phyloP scores from a whole-genome alignment of 2,113 vertebrate genomes.

The Tachuris rubrigastra region DNA sequence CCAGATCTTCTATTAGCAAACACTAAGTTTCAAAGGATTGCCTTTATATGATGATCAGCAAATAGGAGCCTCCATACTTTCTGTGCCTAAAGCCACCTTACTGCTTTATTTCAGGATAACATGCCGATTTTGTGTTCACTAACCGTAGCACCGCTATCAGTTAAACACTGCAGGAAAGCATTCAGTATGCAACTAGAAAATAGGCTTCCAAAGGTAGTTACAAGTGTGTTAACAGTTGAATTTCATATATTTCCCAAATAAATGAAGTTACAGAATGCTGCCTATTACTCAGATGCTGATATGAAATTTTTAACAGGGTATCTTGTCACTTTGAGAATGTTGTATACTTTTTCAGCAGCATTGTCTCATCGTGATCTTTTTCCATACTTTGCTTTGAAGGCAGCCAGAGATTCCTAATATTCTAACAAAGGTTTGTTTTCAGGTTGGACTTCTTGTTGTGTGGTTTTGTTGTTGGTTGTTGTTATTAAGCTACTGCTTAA shows the following conservation, averaged over 20 bases:
- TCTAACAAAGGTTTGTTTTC: slow-evolving; percentile 29
- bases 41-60: slow-evolving; percentile 72
- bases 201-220: slow-evolving; percentile 73
- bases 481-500: slow-evolving; percentile 38
- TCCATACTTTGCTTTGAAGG: slow-evolving; percentile 33
- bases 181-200: slow-evolving; percentile 65
- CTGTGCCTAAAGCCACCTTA: slow-evolving; percentile 78
- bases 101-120: slow-evolving; percentile 75
- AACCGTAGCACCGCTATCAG: slow-evolving; percentile 68
- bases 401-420: slow-evolving; percentile 39
- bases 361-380: slow-evolving; percentile 20
- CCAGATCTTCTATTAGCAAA: slow-evolving; percentile 76
- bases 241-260: slow-evolving; percentile 62
- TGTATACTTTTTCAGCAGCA: neutral
- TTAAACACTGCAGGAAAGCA: slow-evolving; percentile 72
- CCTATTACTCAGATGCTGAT: slow-evolving; percentile 58
- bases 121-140: slow-evolving; percentile 72
- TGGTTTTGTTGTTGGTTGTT: neutral
- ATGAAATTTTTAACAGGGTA: slow-evolving; percentile 47
- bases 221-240: slow-evolving; percentile 63
- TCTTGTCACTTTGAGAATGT: slow-evolving; percentile 29
- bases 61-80: slow-evolving; percentile 70
- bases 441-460: neutral
- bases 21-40: slow-evolving; percentile 87
- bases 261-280: slow-evolving; percentile 59